These are phyloP conservation scores for Chaetogeoica ovagalla DNA, from an alignment of 2,888 invertebrate genomes.

Conservation along the genomic window DNA sequence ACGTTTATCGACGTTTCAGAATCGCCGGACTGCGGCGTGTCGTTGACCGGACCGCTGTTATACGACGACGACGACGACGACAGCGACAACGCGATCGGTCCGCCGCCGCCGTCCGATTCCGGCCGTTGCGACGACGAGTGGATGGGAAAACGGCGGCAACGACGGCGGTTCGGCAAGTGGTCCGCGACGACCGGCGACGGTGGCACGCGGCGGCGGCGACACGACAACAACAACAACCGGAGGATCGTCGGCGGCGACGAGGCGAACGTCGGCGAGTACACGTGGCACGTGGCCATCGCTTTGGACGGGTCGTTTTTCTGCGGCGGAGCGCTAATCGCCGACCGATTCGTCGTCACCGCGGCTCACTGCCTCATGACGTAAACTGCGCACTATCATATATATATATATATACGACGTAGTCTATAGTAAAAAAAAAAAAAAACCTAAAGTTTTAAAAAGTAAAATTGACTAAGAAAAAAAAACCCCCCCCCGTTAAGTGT, in stretches of 20 bases:
- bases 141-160: no score
- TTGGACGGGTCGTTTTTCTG: conserved; percentile 59
- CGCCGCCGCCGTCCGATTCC: no score
- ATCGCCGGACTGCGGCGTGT: conserved; percentile 16
- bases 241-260: conserved; percentile 59
- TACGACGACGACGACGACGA: neutral
- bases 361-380: conserved; percentile 60
- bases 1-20: neutral
- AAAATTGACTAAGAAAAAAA: no score
- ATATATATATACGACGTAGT: no score
- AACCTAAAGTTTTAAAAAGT: no score
- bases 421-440: no score
- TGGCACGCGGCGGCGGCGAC: conserved; percentile 55
- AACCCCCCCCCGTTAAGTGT: no score
- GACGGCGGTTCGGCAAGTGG: no score
- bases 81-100: neutral
- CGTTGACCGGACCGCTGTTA: neutral
- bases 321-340: conserved; percentile 59
- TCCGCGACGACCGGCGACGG: no score
- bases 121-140: no score
- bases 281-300: conserved; percentile 60
- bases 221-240: conserved; percentile 50
- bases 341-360: conserved; percentile 59
- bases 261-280: conserved; percentile 59
- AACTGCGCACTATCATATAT: conserved; percentile 26